Base-by-base conservation (phyloP, 2,113 vertebrate genomes). In the Eptesicus fuscus region DNA sequence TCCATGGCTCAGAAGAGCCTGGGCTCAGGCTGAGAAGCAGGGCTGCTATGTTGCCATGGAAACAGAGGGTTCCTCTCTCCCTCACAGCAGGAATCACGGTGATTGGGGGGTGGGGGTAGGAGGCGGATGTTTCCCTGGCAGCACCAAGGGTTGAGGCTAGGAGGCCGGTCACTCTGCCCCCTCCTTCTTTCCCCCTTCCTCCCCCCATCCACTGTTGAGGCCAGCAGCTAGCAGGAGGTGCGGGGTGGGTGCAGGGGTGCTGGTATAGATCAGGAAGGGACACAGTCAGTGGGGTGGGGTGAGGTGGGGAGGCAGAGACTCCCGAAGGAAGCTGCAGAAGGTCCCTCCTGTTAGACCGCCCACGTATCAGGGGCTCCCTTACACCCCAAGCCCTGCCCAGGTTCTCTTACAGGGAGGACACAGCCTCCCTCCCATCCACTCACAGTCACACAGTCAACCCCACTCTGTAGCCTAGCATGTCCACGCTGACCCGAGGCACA, bases 21-120 rank as follows among this genome's bases (percentile, higher is more conserved):
- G 97, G 96, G 97, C 96, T 96, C 96, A 97, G 97, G 97, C 97
- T 97, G 97, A 97, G 96, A 97, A 97, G 96, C 95, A 97, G 97
- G 97, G 96, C 97, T 97, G 97, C 97, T 96, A 84, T 16, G 97
- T 97, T 97, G 92, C 97, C 96, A 97, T 97, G 97, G 97, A 96
- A 96, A 97, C 96, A 5, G 84, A 96, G 97, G 97, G 95, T 88
- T 97, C 97, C 97, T 97, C 96, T 97, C 93, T 97, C 95, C 97
- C 96, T 97, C 97, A 96, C 97, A 97, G 97, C 97, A 97, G 97
- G 97, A 97, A 96, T 95, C 97, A 82, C 13, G 16, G 96, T 94
- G 95, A 97, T 93, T 97, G 95, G 96, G 96, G 96, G 92, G 42
- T 53, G 90, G 89, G 93, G 96, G 96, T 76, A 88, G 93, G 93